Evolutionary conservation across 2,888 invertebrate species (phyloP), one percentile per base, ranked within the genome.

Genomic region (Scaptomyza flava): DNA sequence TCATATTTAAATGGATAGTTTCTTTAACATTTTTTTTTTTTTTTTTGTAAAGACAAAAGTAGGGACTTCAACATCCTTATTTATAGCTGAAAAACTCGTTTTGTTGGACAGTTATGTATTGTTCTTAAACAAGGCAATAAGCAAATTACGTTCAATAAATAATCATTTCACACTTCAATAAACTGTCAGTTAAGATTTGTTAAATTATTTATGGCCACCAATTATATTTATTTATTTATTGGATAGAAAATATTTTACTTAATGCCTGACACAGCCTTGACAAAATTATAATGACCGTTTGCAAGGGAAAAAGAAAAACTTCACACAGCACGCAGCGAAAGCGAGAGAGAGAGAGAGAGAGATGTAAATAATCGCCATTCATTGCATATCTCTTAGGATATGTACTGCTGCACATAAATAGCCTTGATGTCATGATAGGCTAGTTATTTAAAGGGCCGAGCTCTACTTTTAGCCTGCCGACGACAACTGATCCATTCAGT

Each of bases 361-460:
- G 12, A 27, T 3, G 46, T 14, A 64, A 27, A 23, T n/a, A 45
- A 12, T 8, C 33, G 8, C 3, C 50, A 65, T 52, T 52, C 50
- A 47, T 30, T 38, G 30, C 12, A 42, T 47, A 5, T 11, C 34
- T 14, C 59, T 53, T 71, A 46, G 79, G 66, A 51, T 17, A 20
- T 48, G 4, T 34, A 56, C 2, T 11, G 36, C 4, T 11, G 41
- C 31, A 59, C 65, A 68, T 71, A 68, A 71, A 81, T 68, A 81
- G 75, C 87, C 84, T 81, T 84, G 81, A 81, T 84, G 48, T 52
- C 43, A 59, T 58, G 63, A 65, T 76, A 68, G 59, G 38, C 46
- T 23, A 68, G 54, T 74, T 76, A 73, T 81, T 79, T 73, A 56
- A 17, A 68, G 72, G 72, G 61, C 51, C 41, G 41, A 53, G 48